Base-by-base conservation (phyloP, 2,797 vertebrate genomes). In the Chaunax sp. region DNA sequence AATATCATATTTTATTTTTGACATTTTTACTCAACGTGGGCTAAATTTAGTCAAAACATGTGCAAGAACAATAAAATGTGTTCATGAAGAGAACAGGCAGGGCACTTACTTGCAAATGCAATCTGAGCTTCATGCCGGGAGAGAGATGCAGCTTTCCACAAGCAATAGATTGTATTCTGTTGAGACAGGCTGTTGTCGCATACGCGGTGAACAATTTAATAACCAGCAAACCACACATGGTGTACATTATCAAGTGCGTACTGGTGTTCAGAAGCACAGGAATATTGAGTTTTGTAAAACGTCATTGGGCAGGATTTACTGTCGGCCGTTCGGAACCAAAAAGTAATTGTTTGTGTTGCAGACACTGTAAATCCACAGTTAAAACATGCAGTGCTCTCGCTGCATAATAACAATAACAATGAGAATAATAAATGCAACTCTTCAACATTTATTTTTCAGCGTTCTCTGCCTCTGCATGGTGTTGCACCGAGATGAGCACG, bases 131-230 rank as follows among this genome's bases (percentile, higher is more conserved):
- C 26, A 40, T 22, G 20, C 22, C 33, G 38, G 35, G 35, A 43
- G n/a, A 30, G 57, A 59, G 18, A 30, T 35, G 44, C 28, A 19
- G 7, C 47, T 54, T 49, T 45, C 16, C 12, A 22, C 23, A 20
- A 51, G 19, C n/a, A 49, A 53, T 63, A 61, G 64, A 68, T 44
- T 58, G 51, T 22, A n/a, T 47, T n/a, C 47, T 28, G 3, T 37
- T 41, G 33, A 47, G 30, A 16, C 35, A 43, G 20, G 54, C 58
- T 74, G 62, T 45, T 46, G 30, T 69, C 73, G 63, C 70, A 66
- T 70, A 70, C 55, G 57, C 52, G 38, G 28, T 38, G 14, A 51
- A 58, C 38, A 46, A 14, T 60, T 40, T 54, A 52, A 56, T 70
- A 38, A 52, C 9, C 38, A 30, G 15, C n/a, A 37, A 52, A 20